Evolutionary conservation across 2,113 vertebrate genomes (phyloP), one percentile per base, ranked within the genome.

Genomic region (Rhynchomys soricoides): DNA sequence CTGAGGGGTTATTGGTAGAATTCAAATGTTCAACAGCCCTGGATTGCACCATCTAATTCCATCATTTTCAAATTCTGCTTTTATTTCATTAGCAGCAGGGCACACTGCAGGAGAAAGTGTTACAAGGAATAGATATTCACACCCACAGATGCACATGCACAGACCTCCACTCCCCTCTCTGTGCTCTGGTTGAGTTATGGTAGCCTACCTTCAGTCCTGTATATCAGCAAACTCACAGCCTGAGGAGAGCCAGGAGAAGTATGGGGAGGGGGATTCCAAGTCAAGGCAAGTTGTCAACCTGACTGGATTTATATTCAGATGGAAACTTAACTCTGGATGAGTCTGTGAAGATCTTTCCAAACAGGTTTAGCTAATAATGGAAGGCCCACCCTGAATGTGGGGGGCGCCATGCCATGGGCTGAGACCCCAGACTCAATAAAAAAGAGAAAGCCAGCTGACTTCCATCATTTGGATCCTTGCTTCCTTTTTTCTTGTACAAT

Each of bases 11-110:
- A 62, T 86, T 90, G 93, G 16, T 95, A 48, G 70, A 37, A 95
- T 68, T 71, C 57, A 90, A 92, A 92, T 77, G 40, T 91, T 48
- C 87, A 59, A 59, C 57, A 31, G 74, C 64, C 9, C 88, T 93
- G 22, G 48, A 90, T 94, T 96, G 77, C 92, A 90, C 45, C 86
- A 68, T 57, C 29, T 93, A 88, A 90, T 94, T 96, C 19, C 21
- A 50, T 88, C 62, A 31, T 73, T 95, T 97, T 87, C 70, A 75
- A 77, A 71, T 95, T 87, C 48, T 92, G 26, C 73, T 93, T 92
- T 75, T 66, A 78, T 79, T 55, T 90, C 68, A 73, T 83, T 71
- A 94, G 37, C 8, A 77, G 26, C 15, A 81, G 40, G 45, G 71
- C 37, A 70, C 22, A 68, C 52, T 88, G 91, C 50, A 94, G 89